Base-by-base conservation (phyloP, 2,888 invertebrate genomes). In the Congeria kusceri region DNA sequence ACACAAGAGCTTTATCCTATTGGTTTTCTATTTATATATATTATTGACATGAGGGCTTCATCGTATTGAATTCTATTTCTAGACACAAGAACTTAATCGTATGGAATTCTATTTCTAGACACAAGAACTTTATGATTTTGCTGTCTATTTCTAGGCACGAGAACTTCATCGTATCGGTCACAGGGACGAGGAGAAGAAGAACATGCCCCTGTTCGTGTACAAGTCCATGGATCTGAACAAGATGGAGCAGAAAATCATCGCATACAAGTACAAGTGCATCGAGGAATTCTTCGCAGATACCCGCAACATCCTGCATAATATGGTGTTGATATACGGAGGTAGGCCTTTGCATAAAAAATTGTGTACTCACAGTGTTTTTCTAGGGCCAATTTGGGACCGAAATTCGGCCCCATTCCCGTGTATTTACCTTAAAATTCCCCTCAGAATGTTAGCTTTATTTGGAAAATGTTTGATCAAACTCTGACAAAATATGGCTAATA, bases 261-360 rank as follows among this genome's bases (percentile, higher is more conserved):
- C 94, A 11, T 94, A 95, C 79, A 94, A 95, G 73, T 96, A 96
- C 89, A 94, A 94, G 59, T 94, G 94, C 85, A 92, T 96, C 56
- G 95, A 95, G 65, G 96, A 96, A 90, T 96, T 96, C 91, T 94
- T 95, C 87, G 95, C 95, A 0, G 97, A 97, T 92, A 95, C 96
- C 58, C 94, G 96, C 83, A 96, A 96, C 82, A 94, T 97, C 80
- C 95, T 96, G 79, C 97, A 97, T 92, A 96, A 96, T 90, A 95
- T 96, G 80, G 95, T 96, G 25, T 95, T 97, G 63, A 96, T 96
- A 90, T 96, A 96, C 93, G 97, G 97, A 77, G 92, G 93, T 93
- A 72, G 83, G 80, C 47, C 18, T 28, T 57, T 28, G 11, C 25
- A 67, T 7, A 32, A n/a, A n/a, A n/a, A n/a, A n/a, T n/a, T n/a